Base-by-base conservation (phyloP, 2,797 vertebrate species). In the Smutsia gigantea region DNA sequence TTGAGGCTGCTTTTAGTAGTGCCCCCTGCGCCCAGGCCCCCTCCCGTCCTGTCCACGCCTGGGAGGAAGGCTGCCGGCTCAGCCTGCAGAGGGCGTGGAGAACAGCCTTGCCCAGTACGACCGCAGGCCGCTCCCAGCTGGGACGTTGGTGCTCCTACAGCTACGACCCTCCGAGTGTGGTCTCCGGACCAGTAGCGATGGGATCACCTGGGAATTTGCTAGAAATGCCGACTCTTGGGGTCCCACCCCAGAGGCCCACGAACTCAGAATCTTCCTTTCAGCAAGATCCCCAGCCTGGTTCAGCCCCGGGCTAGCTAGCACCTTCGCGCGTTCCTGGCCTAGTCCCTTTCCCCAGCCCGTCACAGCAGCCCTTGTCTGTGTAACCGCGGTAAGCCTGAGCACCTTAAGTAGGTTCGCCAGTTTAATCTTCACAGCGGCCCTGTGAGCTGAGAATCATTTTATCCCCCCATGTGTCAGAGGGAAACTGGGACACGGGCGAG, bases 1-100 rank as follows among this genome's bases (percentile, higher is more conserved):
- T 29, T 4, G 19, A n/a, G 0, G 79, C n/a, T 37, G 31, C 4
- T 34, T 11, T 5, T 75, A 37, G 21, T 25, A 72, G 37, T 1
- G 8, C 1, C 25, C 46, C 25, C 7, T 1, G 1, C 2, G 8
- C 27, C 14, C 0, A 9, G 0, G 27, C 64, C 34, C 15, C 0
- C 4, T 49, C 46, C n/a, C 19, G 7, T 19, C 39, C 49, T 51
- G 49, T n/a, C 25, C 53, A 46, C 23, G 34, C 31, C 53, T 23
- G 42, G 72, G 49, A 82, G 53, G 39, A 42, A 64, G 27, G 15
- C 18, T n/a, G 17, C 53, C 2, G 17, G 53, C 46, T 46, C 46
- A 46, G 46, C 39, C 39, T 39, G 39, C 46, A 46, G 46, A 46
- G 11, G 12, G 46, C 11, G 9, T 2, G 46, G 46, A 46, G 46